Conservation (phyloP, 2,113 vertebrate genomes). For the Antechinus flavipes region DNA sequence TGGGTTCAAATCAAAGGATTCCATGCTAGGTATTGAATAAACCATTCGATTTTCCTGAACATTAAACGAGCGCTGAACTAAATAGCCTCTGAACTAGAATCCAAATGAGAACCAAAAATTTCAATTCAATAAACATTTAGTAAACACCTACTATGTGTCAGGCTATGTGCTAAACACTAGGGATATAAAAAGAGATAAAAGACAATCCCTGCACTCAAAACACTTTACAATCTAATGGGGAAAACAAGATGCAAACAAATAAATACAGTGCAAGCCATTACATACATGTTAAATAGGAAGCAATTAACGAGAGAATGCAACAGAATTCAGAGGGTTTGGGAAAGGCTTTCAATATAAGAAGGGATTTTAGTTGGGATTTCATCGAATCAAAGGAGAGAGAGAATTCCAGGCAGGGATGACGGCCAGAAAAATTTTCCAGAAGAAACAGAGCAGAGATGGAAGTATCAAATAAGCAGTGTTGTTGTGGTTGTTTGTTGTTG, state of each 20-base stretch:
- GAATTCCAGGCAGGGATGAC: neutral
- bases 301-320: neutral
- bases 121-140: neutral
- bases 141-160: neutral
- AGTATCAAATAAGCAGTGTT: neutral
- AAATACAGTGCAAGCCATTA: neutral
- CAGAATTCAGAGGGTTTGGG: neutral
- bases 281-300: neutral
- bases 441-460: neutral
- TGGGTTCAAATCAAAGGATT: neutral
- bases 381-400: neutral
- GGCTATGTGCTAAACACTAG: neutral
- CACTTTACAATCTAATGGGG: neutral
- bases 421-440: neutral
- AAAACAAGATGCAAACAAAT: neutral
- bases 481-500: neutral
- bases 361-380: neutral
- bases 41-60: neutral
- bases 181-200: neutral
- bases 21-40: neutral
- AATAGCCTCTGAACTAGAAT: neutral
- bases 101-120: neutral
- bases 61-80: neutral
- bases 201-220: neutral
- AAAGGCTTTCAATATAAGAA: neutral